Evolutionary conservation across 2,888 invertebrate genomes (phyloP).

Genomic region (Andricus quercusramuli): DNA sequence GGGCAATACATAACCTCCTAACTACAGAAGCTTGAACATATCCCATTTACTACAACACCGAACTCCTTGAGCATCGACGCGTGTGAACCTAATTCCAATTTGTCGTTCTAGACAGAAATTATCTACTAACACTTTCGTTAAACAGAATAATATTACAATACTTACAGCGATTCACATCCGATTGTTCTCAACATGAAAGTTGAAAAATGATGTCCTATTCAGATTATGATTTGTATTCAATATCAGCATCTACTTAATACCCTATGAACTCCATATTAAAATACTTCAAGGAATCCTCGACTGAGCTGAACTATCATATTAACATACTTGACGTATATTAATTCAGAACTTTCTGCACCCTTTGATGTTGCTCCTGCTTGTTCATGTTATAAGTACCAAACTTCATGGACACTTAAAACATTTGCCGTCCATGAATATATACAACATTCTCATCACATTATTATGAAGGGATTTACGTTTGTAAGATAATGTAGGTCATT

Average conservation of each 20-base stretch:
- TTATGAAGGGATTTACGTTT: too few species aligned
- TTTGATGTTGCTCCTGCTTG: too few species aligned
- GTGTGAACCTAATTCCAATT: constrained; percentile 47
- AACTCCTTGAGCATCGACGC: constrained; percentile 36
- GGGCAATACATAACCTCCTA: constrained; percentile 52
- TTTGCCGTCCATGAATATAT: too few species aligned
- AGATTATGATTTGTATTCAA: background rate
- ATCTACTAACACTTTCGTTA: background rate
- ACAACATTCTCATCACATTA: too few species aligned
- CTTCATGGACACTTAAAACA: too few species aligned
- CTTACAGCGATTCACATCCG: background rate
- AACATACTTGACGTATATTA: too few species aligned
- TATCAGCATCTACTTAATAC: background rate
- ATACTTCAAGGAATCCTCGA: background rate
- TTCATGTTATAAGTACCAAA: too few species aligned
- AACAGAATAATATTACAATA: background rate
- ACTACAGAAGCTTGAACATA: constrained; percentile 56
- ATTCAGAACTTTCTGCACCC: too few species aligned
- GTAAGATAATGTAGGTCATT: too few species aligned
- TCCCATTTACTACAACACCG: constrained; percentile 53
- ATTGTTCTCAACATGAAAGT: background rate
- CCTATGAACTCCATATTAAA: background rate
- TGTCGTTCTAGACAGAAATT: constrained; percentile 6
- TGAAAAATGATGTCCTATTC: background rate
- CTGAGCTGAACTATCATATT: too few species aligned